Percentiles rank a stretch among this genome's conserved stretches.
These are phyloP conservation scores for Chlorops oryzae DNA, from an alignment of 1,140 invertebrate genomes.

Conservation along the genomic window DNA sequence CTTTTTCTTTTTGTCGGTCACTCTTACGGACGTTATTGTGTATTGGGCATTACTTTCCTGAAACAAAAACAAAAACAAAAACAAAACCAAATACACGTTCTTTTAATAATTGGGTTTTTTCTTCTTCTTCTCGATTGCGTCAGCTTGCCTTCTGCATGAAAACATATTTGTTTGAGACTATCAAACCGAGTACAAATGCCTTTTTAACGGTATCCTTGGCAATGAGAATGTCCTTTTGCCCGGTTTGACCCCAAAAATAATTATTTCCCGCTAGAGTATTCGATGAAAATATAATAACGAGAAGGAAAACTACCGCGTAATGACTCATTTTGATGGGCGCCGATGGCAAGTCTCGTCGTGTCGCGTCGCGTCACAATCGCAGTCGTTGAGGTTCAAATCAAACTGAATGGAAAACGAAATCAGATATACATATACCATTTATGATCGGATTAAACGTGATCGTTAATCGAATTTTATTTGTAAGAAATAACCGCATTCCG, in stretches of 20 bases:
- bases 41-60: conserved; percentile 29
- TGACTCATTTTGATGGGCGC: too few relatives aligned
- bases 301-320: conserved; percentile 4
- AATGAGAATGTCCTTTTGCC: conserved; percentile 27
- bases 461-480: too few relatives aligned
- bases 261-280: conserved; percentile 16
- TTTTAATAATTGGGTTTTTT: neutral
- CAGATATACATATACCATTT: too few relatives aligned
- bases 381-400: too few relatives aligned
- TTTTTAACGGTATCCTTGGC: conserved; percentile 33
- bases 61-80: neutral
- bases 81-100: too few relatives aligned
- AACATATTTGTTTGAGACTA: conserved; percentile 27
- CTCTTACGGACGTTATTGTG: conserved; percentile 32
- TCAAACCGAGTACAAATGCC: conserved; percentile 30
- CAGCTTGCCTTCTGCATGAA: conserved; percentile 29
- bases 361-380: too few relatives aligned
- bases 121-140: neutral
- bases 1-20: conserved; percentile 29
- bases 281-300: conserved; percentile 14
- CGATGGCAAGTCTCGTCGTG: too few relatives aligned
- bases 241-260: conserved; percentile 31
- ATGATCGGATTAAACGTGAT: too few relatives aligned
- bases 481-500: too few relatives aligned
- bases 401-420: too few relatives aligned